Evolutionary conservation across 2,888 invertebrate species (phyloP).

Genomic region (Leucophenga montana): DNA sequence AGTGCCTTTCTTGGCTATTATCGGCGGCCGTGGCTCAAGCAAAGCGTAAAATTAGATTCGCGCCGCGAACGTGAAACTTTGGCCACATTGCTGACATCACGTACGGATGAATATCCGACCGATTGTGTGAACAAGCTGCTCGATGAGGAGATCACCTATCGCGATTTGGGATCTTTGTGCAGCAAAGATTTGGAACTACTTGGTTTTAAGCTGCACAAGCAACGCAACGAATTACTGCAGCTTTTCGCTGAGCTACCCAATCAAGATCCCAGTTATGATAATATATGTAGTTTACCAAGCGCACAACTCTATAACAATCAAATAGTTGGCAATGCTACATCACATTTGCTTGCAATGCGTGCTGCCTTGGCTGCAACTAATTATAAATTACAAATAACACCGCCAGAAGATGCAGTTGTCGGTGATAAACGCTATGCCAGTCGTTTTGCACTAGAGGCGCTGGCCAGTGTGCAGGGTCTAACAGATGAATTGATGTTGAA

Average conservation of each 20-base stretch:
- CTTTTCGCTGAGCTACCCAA: conserved; percentile 64
- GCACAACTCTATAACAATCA: conserved; percentile 60
- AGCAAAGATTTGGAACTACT: conserved; percentile 61
- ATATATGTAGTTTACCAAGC: conserved; percentile 52
- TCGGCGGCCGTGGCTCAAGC: conserved; percentile 47
- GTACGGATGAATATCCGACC: conserved; percentile 15
- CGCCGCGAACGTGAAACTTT: conserved; percentile 55
- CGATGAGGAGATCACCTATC: conserved; percentile 60
- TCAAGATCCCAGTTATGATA: conserved; percentile 63
- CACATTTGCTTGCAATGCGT: conserved; percentile 64
- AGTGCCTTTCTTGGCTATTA: conserved; percentile 53
- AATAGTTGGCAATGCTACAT: conserved; percentile 59
- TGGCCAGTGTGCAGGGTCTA: conserved; percentile 61
- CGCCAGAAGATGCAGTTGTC: conserved; percentile 68
- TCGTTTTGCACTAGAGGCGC: conserved; percentile 68
- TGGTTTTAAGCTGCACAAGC: conserved; percentile 54
- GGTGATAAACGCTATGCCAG: conserved; percentile 71
- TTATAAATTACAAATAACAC: conserved; percentile 66
- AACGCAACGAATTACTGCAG: conserved; percentile 57
- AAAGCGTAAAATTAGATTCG: conserved; percentile 32
- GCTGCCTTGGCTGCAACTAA: conserved; percentile 67
- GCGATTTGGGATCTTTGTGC: conserved; percentile 64
- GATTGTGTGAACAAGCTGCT: conserved; percentile 56
- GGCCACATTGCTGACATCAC: conserved; percentile 45
- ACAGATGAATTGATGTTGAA: conserved; percentile 63